phyloP scores from a whole-genome alignment of 2,888 invertebrate genomes.

The Drosophila paranaensis region DNA sequence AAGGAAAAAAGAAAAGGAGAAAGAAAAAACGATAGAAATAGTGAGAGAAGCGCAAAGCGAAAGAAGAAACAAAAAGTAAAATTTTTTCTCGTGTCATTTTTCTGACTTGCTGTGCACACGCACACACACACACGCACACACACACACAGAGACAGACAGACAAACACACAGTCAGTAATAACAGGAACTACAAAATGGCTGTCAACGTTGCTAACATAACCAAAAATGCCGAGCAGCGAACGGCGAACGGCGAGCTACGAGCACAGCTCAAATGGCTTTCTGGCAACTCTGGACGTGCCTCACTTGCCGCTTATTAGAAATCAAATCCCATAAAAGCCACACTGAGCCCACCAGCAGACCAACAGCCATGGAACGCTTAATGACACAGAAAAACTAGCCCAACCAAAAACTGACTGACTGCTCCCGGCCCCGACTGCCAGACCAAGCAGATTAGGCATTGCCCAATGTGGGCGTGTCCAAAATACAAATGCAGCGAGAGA shows the following conservation, averaged over 20 bases:
- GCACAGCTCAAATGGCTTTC: constrained; percentile 46
- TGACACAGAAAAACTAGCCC: constrained; percentile 59
- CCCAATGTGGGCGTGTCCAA: constrained; percentile 15
- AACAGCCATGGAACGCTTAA: constrained; percentile 43
- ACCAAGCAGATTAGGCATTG: constrained; percentile 3
- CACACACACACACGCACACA: constrained; percentile 34
- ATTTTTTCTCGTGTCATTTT: constrained; percentile 63
- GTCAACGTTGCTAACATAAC: constrained; percentile 62
- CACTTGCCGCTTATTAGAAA: constrained; percentile 80
- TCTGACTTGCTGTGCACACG: constrained; percentile 66
- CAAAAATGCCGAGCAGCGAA: constrained; percentile 39
- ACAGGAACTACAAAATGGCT: constrained; percentile 61
- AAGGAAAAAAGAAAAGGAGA: constrained; percentile 13
- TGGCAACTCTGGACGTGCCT: constrained; percentile 67
- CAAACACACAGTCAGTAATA: constrained; percentile 14
- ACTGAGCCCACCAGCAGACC: constrained; percentile 62
- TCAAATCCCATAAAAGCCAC: constrained; percentile 81
- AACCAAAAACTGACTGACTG: constrained; percentile 37
- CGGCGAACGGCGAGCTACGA: constrained; percentile 12
- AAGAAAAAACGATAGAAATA: constrained; percentile 18
- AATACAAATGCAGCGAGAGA: constrained; percentile 14
- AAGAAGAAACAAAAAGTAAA: constrained; percentile 51
- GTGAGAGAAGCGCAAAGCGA: constrained; percentile 25
- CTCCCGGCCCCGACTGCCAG: constrained; percentile 1
- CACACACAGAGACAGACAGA: constrained; percentile 6